Evolutionary conservation across 2,797 vertebrate species (phyloP).

Genomic region (Crenuchus spilurus): DNA sequence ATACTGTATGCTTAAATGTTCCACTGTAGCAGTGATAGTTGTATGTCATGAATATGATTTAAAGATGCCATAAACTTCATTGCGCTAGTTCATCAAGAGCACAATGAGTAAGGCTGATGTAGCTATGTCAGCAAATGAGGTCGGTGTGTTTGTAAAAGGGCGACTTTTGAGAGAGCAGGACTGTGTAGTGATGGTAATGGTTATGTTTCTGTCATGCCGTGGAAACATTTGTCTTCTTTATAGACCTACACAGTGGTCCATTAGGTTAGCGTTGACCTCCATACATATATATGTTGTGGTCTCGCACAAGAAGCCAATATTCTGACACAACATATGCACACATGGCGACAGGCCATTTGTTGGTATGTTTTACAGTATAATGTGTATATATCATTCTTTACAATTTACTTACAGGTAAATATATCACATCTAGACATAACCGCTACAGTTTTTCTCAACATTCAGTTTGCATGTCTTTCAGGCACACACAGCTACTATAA

Average conservation of each 20-base stretch:
- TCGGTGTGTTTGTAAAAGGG: constrained; percentile 8
- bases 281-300: background rate
- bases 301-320: background rate
- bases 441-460: too few relatives aligned
- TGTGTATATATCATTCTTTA: too few relatives aligned
- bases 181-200: constrained; percentile 10
- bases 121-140: constrained; percentile 15
- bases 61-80: constrained; percentile 3
- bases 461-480: background rate
- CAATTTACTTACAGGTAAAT: background rate
- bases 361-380: background rate
- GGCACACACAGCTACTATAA: background rate
- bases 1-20: constrained; percentile 11
- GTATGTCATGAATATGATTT: background rate
- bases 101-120: constrained; percentile 27
- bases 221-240: background rate
- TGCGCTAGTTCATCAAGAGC: constrained; percentile 22
- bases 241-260: background rate
- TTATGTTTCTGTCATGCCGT: background rate
- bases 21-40: constrained; percentile 20
- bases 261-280: constrained; percentile 17
- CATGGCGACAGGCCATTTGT: background rate
- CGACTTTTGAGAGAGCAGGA: constrained; percentile 16
- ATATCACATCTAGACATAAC: background rate
- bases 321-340: background rate